These are phyloP conservation scores for Apamea anceps DNA, from an alignment of 2,888 invertebrate genomes.

Conservation along the genomic window DNA sequence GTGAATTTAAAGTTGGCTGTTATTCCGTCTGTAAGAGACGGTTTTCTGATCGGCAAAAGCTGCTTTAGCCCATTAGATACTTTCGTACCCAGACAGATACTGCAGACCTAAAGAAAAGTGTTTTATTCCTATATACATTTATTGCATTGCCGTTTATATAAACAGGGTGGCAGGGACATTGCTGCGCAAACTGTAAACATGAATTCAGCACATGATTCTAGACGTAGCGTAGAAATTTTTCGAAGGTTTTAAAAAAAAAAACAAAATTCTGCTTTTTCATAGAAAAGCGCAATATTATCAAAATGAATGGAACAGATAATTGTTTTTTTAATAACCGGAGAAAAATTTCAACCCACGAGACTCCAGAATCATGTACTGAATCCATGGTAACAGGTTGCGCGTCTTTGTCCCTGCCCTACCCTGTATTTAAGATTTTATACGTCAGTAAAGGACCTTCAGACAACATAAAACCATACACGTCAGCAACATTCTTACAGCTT, in stretches of 20 bases:
- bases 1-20: background rate
- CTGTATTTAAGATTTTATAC: background rate
- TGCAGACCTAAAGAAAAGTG: background rate
- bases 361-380: background rate
- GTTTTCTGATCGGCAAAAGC: background rate
- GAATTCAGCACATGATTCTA: background rate
- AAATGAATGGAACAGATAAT: background rate
- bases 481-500: constrained; percentile 18
- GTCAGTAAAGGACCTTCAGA: background rate
- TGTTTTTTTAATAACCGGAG: background rate
- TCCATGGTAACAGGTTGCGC: background rate
- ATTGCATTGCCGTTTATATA: background rate
- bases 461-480: background rate
- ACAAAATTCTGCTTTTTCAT: too few relatives aligned
- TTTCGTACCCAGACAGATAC: background rate
- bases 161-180: too few relatives aligned
- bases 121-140: background rate
- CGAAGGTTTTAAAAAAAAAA: too few relatives aligned
- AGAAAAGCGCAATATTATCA: background rate
- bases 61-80: background rate
- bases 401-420: background rate
- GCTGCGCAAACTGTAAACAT: too few relatives aligned
- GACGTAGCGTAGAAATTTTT: background rate
- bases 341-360: background rate
- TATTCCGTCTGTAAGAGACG: background rate